These are phyloP conservation scores for Microhierax caerulescens DNA, from an alignment of 2,797 vertebrate species.

Conservation along the genomic window DNA sequence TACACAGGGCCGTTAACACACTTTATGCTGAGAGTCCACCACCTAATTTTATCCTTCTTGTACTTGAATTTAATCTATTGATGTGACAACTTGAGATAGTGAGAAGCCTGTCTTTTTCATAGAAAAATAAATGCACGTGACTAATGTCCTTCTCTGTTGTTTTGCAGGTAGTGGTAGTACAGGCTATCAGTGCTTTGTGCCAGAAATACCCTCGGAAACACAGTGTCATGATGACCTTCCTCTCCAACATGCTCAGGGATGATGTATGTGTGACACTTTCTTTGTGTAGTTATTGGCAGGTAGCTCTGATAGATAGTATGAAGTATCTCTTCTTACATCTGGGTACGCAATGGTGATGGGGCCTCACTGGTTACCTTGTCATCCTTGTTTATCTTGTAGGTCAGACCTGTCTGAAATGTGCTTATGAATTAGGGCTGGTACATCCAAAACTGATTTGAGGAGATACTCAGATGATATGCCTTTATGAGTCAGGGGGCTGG, in stretches of 20 bases:
- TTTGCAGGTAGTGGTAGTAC: conserved; percentile 93
- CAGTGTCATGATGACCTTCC: conserved; percentile 97
- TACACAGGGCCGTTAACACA: fast-evolving
- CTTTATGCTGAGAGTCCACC: not conserved
- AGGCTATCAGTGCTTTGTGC: conserved; percentile 96
- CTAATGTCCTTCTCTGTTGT: not conserved
- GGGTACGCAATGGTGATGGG: not conserved
- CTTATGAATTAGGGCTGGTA: not conserved
- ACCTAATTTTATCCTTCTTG: not conserved
- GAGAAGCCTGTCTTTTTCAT: not conserved
- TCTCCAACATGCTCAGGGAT: conserved; percentile 98
- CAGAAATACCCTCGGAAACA: conserved; percentile 98
- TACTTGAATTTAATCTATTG: fast-evolving
- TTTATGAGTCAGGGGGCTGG: not conserved
- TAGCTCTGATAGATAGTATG: not conserved
- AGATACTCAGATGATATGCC: not conserved
- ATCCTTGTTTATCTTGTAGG: not conserved
- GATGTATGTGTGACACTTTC: conserved; percentile 80
- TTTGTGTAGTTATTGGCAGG: not conserved
- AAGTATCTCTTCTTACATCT: fast-evolving
- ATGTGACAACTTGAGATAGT: fast-evolving
- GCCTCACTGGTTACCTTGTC: not conserved
- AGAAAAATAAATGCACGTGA: fast-evolving
- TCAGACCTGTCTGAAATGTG: not conserved
- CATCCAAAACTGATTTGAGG: not conserved